Conservation (phyloP, 2,797 vertebrate species). For the Acanthurus lineatus region DNA sequence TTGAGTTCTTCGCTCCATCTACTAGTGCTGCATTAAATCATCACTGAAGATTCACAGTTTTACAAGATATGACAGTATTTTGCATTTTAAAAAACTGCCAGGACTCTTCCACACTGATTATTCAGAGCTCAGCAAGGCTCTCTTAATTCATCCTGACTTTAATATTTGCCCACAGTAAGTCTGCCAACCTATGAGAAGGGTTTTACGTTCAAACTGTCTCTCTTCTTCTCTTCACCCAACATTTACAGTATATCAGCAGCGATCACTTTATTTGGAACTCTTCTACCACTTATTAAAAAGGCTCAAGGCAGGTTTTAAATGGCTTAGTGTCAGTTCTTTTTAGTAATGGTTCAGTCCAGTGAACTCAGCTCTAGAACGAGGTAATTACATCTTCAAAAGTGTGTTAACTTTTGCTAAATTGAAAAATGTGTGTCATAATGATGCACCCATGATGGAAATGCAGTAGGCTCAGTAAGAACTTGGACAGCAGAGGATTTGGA, state of each 20-base stretch:
- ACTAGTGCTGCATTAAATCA: too few relatives aligned
- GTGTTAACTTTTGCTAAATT: neutral
- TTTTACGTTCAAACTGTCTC: too few relatives aligned
- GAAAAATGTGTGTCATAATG: neutral
- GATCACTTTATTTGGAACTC: neutral
- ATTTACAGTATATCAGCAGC: neutral
- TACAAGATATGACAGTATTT: neutral
- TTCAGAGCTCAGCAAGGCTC: neutral
- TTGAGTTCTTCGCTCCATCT: too few relatives aligned
- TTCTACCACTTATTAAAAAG: neutral
- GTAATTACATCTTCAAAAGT: neutral
- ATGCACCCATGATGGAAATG: neutral
- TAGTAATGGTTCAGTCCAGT: constrained; percentile 1
- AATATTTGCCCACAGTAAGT: neutral
- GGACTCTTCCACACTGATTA: neutral
- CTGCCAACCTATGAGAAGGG: neutral
- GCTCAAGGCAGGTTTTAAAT: neutral
- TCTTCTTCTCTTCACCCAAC: neutral
- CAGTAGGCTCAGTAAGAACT: too few relatives aligned
- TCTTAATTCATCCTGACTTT: neutral
- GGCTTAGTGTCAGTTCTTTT: neutral
- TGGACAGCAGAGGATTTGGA: neutral
- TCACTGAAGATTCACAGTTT: neutral
- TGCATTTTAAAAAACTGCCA: neutral
- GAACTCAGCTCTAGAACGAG: neutral